Evolutionary conservation across 2,113 vertebrate genomes (phyloP).

Genomic region (Mystacornis crossleyi): DNA sequence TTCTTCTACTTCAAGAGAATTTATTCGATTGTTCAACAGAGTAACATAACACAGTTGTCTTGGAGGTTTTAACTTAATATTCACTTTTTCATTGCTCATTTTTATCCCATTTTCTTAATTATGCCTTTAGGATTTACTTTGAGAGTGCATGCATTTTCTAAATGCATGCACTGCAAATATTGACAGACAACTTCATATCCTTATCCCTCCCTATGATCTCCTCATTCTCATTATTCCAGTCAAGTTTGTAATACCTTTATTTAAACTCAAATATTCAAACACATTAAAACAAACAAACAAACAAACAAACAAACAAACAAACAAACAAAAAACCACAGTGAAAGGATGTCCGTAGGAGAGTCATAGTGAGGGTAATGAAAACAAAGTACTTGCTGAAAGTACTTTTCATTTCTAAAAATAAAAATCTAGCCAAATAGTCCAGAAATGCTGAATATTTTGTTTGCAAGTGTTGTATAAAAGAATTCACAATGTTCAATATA

Average conservation of each 20-base stretch:
- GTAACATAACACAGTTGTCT: neutral
- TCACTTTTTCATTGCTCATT: neutral
- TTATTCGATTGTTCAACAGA: neutral
- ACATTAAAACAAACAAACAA: too few species aligned
- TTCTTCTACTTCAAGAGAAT: neutral
- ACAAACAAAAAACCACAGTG: too few species aligned
- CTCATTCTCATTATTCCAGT: neutral
- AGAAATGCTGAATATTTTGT: neutral
- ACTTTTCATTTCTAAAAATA: neutral
- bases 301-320: too few species aligned
- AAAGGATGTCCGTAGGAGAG: neutral
- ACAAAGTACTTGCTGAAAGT: neutral
- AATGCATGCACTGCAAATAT: neutral
- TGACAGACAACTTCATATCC: neutral
- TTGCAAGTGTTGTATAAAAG: rapidly evolving
- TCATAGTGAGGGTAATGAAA: neutral
- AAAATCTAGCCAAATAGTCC: neutral
- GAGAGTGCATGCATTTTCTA: neutral
- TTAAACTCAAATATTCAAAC: neutral
- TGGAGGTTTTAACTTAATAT: neutral
- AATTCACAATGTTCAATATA: neutral
- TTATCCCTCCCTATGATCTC: neutral
- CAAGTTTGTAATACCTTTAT: neutral
- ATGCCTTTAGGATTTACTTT: neutral
- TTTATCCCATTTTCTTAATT: neutral